Percentiles rank a stretch among this genome's conserved stretches.
Conservation (phyloP, 2,113 vertebrate genomes). For the Etia nguti region DNA sequence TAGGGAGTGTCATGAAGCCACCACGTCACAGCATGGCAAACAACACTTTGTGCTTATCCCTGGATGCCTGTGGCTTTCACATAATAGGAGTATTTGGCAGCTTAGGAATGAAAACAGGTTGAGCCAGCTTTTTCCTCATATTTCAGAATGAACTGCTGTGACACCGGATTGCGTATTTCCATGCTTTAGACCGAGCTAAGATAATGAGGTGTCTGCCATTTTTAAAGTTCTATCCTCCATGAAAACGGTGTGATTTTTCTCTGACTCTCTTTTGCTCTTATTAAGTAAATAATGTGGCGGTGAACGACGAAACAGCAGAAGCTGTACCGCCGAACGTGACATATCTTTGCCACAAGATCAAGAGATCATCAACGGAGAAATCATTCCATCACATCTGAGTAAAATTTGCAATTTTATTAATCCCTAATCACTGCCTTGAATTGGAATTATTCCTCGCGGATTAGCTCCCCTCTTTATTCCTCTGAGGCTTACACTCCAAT, state of each 20-base stretch:
- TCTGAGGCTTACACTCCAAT: constrained; percentile 46
- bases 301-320: neutral
- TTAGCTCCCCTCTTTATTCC: constrained; percentile 63
- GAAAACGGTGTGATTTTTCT: neutral
- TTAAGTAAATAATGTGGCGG: neutral
- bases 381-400: constrained; percentile 60
- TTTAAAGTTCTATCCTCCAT: neutral
- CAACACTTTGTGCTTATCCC: neutral
- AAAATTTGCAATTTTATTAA: constrained; percentile 71
- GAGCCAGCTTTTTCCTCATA: neutral
- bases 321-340: neutral
- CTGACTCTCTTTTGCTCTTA: neutral
- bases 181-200: neutral
- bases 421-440: constrained; percentile 61
- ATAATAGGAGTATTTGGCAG: neutral
- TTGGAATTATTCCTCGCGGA: constrained; percentile 59
- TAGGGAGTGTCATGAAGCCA: neutral
- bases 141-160: neutral
- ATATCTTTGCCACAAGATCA: neutral
- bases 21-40: neutral
- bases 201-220: neutral
- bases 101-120: neutral
- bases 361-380: neutral
- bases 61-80: neutral
- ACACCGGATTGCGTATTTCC: neutral